A percentile compares a stretch with the other conserved stretches of the same genome.
Evolutionary conservation across 1,140 invertebrate species (phyloP).

Genomic region (Orius insidiosus): DNA sequence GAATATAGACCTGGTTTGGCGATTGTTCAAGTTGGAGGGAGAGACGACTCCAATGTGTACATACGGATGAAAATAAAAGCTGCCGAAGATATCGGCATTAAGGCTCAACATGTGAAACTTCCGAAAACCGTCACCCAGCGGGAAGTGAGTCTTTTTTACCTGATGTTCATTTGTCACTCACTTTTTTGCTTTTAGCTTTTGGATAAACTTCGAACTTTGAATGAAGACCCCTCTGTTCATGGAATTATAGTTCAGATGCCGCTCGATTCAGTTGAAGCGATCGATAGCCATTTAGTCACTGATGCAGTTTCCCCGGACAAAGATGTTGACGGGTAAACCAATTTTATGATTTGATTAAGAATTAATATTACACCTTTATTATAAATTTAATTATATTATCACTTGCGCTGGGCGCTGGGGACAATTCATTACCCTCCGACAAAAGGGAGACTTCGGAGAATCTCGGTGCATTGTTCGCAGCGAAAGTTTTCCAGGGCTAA

Average conservation of each 20-base stretch:
- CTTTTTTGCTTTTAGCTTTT: constrained; percentile 34
- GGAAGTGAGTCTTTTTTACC: constrained; percentile 40
- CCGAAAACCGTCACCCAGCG: constrained; percentile 64
- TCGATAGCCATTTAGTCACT: constrained; percentile 74
- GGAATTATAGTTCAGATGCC: constrained; percentile 98
- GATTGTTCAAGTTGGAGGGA: constrained; percentile 77
- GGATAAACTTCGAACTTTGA: constrained; percentile 53
- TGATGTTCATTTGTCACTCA: neutral
- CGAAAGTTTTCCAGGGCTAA: no score
- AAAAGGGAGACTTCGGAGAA: no score
- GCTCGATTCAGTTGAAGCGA: constrained; percentile 60
- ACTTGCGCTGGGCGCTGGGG: no score
- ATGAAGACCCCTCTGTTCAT: constrained; percentile 68
- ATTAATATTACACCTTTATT: no score
- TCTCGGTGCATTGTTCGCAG: no score
- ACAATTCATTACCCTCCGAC: no score
- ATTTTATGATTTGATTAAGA: no score
- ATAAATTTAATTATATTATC: no score
- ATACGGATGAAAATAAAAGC: constrained; percentile 93
- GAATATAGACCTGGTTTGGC: constrained; percentile 56
- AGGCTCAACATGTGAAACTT: constrained; percentile 63
- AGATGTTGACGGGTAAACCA: constrained; percentile 92
- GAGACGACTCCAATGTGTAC: constrained; percentile 98
- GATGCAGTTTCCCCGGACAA: constrained; percentile 71
- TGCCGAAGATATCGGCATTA: constrained; percentile 78